Evolutionary conservation across 2,113 vertebrate genomes (phyloP).

Genomic region (pig (Sus scrofa)): T2T-Sscrofa CM000812.6:243892501-243893000

Average conservation of each 20-base stretch:
- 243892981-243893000: not conserved
- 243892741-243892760: not conserved
- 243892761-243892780: not conserved
- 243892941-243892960: not conserved
- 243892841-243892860: not conserved
- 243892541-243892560: not conserved
- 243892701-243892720: conserved; percentile 14
- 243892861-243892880: not conserved
- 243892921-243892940: not conserved
- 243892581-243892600: not conserved
- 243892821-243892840: not conserved
- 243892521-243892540: not conserved
- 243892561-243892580: not conserved
- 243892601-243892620: not conserved
- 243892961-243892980: not conserved
- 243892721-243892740: not conserved
- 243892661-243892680: not conserved
- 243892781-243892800: conserved; percentile 28
- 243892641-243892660: not conserved
- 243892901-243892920: not conserved
- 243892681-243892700: not conserved
- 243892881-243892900: not conserved
- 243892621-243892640: not conserved
- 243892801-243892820: conserved; percentile 41
- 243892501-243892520: not conserved